Conservation (phyloP, 2,888 invertebrate genomes). For the Perizoma affinitatum region DNA sequence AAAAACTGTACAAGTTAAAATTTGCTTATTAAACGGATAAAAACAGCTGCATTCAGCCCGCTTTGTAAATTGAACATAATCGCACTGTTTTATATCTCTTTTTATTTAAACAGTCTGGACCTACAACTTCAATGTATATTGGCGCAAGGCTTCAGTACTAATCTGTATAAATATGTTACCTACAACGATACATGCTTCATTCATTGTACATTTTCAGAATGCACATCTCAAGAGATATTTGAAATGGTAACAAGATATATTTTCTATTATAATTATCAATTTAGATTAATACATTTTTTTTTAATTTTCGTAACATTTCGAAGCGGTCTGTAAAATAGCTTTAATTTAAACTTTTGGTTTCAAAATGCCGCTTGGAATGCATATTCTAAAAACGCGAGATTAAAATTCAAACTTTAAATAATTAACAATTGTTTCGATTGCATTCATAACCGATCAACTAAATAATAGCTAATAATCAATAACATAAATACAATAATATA, state of each 20-base stretch:
- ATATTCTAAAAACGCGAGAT: conserved; percentile 22
- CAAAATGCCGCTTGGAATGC: conserved; percentile 8
- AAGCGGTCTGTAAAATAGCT: conserved; percentile 4
- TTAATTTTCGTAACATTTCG: conserved; percentile 6
- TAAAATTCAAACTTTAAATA: conserved; percentile 29
- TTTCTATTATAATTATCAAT: conserved; percentile 6
- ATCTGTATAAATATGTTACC: conserved; percentile 9
- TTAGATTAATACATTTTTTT: conserved; percentile 1
- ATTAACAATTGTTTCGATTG: conserved; percentile 31
- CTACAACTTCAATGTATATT: conserved; percentile 13
- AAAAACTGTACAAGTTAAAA: conserved; percentile 16
- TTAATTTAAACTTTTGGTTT: conserved; percentile 16
- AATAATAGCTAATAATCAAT: conserved; percentile 30
- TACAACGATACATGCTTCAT: conserved; percentile 25
- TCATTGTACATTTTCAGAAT: conserved; percentile 20
- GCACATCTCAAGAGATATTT: conserved; percentile 17
- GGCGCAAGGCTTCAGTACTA: conserved; percentile 15
- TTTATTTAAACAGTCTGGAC: conserved; percentile 20
- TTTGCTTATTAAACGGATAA: conserved; percentile 1
- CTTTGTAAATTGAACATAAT: conserved; percentile 17
- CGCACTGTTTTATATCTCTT: conserved; percentile 28
- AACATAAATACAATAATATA: conserved; percentile 40
- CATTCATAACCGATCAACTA: conserved; percentile 23
- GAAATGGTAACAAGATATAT: conserved; percentile 21
- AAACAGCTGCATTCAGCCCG: conserved; percentile 6